phyloP scores from a whole-genome alignment of 1,140 invertebrate species.

The Alviniconcha marisindica region DNA sequence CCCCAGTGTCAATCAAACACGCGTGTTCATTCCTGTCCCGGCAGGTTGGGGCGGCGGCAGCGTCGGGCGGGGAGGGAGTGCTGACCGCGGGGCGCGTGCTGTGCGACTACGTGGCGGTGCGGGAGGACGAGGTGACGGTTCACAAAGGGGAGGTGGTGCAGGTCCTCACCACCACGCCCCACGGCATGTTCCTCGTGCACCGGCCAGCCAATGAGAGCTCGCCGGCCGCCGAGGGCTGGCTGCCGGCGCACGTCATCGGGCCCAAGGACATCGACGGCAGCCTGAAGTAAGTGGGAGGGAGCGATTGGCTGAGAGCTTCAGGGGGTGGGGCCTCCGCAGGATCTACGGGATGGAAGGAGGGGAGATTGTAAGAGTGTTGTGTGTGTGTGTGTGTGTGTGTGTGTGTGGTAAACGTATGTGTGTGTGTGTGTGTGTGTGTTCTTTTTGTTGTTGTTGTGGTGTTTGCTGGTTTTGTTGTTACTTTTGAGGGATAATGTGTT shows the following conservation, averaged over 20 bases:
- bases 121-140: constrained; percentile 77
- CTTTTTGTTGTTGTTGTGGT: too few species aligned
- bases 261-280: constrained; percentile 68
- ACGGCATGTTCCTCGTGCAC: constrained; percentile 74
- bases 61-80: constrained; percentile 34
- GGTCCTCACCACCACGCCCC: constrained; percentile 72
- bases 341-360: not conserved
- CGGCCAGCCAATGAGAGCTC: constrained; percentile 72
- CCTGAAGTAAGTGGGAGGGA: constrained; percentile 64
- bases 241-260: constrained; percentile 81
- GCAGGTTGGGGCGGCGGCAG: constrained; percentile 27
- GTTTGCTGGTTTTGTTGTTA: too few species aligned
- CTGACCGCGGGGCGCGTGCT: constrained; percentile 65
- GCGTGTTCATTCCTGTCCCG: too few species aligned
- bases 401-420: too few species aligned
- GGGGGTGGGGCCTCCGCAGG: not conserved
- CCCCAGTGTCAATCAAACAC: too few species aligned
- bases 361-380: too few species aligned
- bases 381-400: too few species aligned
- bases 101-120: constrained; percentile 75
- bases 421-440: too few species aligned
- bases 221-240: constrained; percentile 80
- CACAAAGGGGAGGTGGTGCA: constrained; percentile 76
- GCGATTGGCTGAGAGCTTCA: not conserved
- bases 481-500: too few species aligned